phyloP scores from a whole-genome alignment of 2,797 vertebrate genomes.

The Danio tinwini region DNA sequence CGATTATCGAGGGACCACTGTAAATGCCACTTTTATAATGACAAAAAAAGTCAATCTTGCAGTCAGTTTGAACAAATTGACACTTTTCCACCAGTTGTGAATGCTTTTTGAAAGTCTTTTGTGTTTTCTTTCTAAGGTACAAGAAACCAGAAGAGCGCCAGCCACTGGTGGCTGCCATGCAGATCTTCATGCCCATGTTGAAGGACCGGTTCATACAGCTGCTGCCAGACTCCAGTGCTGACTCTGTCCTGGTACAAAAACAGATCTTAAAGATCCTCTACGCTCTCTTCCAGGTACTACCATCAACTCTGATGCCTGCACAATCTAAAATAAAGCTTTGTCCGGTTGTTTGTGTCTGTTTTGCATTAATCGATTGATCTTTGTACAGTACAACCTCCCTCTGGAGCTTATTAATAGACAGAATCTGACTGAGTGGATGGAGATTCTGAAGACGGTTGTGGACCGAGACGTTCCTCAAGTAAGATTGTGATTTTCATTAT shows the following conservation, averaged over 20 bases:
- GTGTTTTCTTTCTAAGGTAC: conserved; percentile 78
- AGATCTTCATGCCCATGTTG: conserved; percentile 97
- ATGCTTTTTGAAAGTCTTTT: background rate
- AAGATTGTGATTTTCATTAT: conserved; percentile 64
- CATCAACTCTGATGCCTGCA: background rate
- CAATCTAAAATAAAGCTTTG: background rate
- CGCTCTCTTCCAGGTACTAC: conserved; percentile 94
- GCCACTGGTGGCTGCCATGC: conserved; percentile 97
- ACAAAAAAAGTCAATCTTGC: too few relatives aligned
- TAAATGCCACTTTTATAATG: too few relatives aligned
- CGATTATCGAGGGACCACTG: too few relatives aligned
- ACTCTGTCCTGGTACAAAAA: conserved; percentile 98
- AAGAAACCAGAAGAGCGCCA: conserved; percentile 97
- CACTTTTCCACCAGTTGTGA: background rate
- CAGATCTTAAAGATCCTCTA: conserved; percentile 99
- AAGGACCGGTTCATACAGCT: conserved; percentile 97
- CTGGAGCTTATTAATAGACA: conserved; percentile 98
- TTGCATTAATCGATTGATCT: background rate
- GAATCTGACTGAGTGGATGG: conserved; percentile 98
- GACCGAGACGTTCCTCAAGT: conserved; percentile 96
- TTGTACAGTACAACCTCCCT: conserved; percentile 91
- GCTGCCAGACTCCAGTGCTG: conserved; percentile 89
- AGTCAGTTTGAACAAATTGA: background rate
- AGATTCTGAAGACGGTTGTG: conserved; percentile 96
- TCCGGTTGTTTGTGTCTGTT: background rate